phyloP scores from a whole-genome alignment of 2,888 invertebrate species.

The Aelia acuminata region DNA sequence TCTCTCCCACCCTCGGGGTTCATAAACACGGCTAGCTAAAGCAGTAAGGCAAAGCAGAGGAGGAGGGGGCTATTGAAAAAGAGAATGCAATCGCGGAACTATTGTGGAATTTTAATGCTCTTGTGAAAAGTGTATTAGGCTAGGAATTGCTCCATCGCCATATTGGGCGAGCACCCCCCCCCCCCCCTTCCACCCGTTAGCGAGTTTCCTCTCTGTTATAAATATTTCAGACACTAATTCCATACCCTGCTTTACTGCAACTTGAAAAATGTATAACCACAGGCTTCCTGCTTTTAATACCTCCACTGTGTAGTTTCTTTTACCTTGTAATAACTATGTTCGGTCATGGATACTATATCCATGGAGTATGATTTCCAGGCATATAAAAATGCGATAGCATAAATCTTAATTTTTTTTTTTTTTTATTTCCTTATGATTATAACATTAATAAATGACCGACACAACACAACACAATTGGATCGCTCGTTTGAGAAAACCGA shows the following conservation, averaged over 20 bases:
- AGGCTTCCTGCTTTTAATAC: slow-evolving; percentile 12
- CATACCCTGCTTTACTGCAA: slow-evolving; percentile 42
- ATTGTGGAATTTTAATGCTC: slow-evolving; percentile 27
- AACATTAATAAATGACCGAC: too few species aligned
- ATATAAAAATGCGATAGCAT: neutral
- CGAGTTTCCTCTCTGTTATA: neutral
- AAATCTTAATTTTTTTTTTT: too few species aligned
- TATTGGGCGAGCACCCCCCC: neutral
- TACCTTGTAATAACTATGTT: neutral
- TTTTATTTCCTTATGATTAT: too few species aligned
- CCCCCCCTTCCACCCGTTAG: neutral
- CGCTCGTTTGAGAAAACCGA: too few species aligned
- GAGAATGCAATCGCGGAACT: slow-evolving; percentile 27
- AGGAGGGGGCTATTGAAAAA: neutral
- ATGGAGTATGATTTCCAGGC: neutral
- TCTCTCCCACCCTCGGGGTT: neutral
- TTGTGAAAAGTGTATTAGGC: slow-evolving; percentile 36
- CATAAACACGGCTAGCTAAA: neutral
- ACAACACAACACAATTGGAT: too few species aligned
- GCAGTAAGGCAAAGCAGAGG: neutral
- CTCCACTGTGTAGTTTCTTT: neutral
- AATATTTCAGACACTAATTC: slow-evolving; percentile 42
- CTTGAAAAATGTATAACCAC: slow-evolving; percentile 32
- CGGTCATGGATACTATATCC: neutral
- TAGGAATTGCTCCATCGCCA: slow-evolving; percentile 22